Base-by-base conservation (phyloP, 2,888 invertebrate species). In the Archips xylosteana region DNA sequence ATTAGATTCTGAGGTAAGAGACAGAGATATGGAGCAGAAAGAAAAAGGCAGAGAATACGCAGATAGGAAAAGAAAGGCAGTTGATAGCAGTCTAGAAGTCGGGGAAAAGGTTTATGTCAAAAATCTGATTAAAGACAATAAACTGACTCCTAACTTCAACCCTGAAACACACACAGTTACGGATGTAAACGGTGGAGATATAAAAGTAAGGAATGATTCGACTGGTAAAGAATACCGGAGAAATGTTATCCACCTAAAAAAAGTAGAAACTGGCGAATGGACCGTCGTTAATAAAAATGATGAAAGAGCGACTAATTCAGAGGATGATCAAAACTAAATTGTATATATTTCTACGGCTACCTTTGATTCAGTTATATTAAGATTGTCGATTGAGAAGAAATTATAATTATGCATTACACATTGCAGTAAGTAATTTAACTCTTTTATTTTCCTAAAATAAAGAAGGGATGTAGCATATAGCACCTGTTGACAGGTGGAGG, bases 231-330 rank as follows among this genome's bases (percentile, higher is more conserved):
- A 13, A 8, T 45, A 45, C 6, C 23, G 67, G 3, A 23, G 67
- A 59, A 67, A 67, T 59, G 51, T 69, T 1, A 15, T 69, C 12
- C 69, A 69, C 15, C 23, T 69, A 4, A 69, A 69, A 60, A 68
- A 34, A 34, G 36, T 59, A 13, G 61, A 71, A 65, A 51, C 39
- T n/a, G n/a, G n/a, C n/a, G n/a, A n/a, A n/a, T n/a, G n/a, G n/a
- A n/a, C n/a, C n/a, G n/a, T n/a, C n/a, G n/a, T n/a, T n/a, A n/a
- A n/a, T n/a, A n/a, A n/a, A n/a, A n/a, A n/a, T n/a, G n/a, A n/a
- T n/a, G n/a, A n/a, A n/a, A n/a, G n/a, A n/a, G n/a, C n/a, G n/a
- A n/a, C n/a, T n/a, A n/a, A n/a, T n/a, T n/a, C n/a, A n/a, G n/a
- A n/a, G n/a, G n/a, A n/a, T n/a, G n/a, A n/a, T n/a, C n/a, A n/a